phyloP scores from a whole-genome alignment of 2,797 vertebrate genomes.

The Lepilemur septentrionalis region DNA sequence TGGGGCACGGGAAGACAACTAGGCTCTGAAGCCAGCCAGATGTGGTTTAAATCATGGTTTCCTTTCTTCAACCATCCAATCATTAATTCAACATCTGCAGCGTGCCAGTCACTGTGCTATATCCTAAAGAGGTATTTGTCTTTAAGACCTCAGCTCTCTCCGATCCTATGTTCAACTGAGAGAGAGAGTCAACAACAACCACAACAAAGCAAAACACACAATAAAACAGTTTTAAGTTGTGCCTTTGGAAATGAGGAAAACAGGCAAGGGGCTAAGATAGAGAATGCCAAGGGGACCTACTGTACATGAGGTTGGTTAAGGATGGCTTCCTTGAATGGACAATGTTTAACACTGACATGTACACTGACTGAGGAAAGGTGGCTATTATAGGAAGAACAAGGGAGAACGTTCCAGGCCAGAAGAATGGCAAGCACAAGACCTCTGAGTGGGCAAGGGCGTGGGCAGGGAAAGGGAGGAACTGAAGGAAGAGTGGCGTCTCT shows the following conservation, averaged over 20 bases:
- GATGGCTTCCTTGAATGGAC: neutral
- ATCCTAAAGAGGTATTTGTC: neutral
- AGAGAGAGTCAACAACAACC: neutral
- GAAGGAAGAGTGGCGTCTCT: neutral
- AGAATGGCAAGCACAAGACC: neutral
- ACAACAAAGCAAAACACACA: neutral
- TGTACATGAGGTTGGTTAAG: neutral
- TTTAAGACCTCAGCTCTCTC: neutral
- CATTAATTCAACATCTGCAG: neutral
- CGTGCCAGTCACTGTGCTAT: rapidly evolving
- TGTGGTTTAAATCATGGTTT: neutral
- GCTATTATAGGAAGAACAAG: neutral
- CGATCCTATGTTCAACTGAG: neutral
- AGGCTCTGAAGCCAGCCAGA: neutral
- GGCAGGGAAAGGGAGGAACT: neutral
- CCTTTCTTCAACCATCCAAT: neutral
- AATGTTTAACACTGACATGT: neutral
- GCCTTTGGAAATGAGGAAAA: neutral
- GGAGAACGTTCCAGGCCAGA: neutral
- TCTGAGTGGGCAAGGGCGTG: neutral
- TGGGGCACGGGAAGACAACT: neutral
- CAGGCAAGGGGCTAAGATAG: neutral
- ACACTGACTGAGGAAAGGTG: neutral
- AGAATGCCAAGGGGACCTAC: neutral
- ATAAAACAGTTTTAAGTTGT: neutral